Conservation (phyloP, 2,113 vertebrate genomes). For the Neolamprologus devosi region DNA sequence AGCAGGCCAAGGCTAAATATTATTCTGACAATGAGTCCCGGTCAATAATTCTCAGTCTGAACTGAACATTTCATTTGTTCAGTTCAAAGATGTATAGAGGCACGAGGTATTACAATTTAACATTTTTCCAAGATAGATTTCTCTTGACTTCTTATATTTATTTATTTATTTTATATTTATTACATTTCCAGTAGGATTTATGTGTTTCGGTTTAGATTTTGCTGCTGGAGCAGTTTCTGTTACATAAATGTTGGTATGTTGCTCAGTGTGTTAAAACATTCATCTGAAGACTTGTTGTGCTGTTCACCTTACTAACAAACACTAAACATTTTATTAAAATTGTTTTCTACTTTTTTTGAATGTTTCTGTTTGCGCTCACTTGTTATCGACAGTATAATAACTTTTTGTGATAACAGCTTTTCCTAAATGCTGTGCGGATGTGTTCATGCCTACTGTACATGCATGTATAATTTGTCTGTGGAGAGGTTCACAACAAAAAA, state of each 20-base stretch:
- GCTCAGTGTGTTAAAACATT: neutral
- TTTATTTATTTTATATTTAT: neutral
- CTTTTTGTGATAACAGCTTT: neutral
- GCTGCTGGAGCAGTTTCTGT: neutral
- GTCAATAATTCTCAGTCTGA: neutral
- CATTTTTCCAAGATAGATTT: neutral
- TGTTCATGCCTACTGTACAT: neutral
- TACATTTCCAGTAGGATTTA: neutral
- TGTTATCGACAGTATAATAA: neutral
- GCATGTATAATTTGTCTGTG: neutral
- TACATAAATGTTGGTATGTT: neutral
- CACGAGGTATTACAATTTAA: neutral
- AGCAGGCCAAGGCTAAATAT: neutral
- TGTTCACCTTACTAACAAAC: neutral
- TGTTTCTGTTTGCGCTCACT: neutral
- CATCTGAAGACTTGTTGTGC: neutral
- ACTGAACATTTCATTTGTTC: neutral
- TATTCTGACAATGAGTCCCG: neutral
- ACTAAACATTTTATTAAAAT: neutral
- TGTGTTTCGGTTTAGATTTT: neutral
- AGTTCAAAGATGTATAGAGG: neutral
- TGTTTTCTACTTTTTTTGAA: neutral
- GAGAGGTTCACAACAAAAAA: neutral
- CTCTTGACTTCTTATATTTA: neutral
- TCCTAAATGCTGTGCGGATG: neutral